These are phyloP conservation scores for Danio jaintianensis DNA, from an alignment of 2,797 vertebrate genomes.

Conservation along the genomic window DNA sequence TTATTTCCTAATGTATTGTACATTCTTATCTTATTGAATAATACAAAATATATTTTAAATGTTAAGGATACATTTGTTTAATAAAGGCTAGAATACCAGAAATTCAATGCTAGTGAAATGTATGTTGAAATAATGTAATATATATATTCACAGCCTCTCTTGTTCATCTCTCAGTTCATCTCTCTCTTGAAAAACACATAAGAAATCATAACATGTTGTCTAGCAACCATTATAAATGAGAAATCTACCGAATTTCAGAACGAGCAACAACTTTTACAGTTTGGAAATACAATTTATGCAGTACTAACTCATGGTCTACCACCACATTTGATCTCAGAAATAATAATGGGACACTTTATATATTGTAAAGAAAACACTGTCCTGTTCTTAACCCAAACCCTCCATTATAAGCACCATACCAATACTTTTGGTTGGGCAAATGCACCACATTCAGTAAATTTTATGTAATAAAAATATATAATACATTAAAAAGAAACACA, in stretches of 20 bases:
- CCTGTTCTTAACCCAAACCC: slow-evolving; percentile 1
- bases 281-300: neutral
- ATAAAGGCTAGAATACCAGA: neutral
- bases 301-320: neutral
- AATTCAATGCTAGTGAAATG: neutral
- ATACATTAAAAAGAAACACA: slow-evolving; percentile 18
- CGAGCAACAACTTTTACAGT: neutral
- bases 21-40: too few relatives aligned
- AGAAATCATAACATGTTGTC: neutral
- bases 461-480: slow-evolving; percentile 10
- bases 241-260: slow-evolving; percentile 2
- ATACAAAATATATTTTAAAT: too few relatives aligned
- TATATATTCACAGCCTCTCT: too few relatives aligned
- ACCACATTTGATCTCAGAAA: slow-evolving; percentile 35
- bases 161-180: neutral
- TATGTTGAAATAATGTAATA: neutral
- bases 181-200: neutral
- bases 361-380: slow-evolving; percentile 36
- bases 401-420: slow-evolving; percentile 27
- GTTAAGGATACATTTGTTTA: too few relatives aligned
- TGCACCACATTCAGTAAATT: neutral
- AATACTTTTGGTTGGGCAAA: slow-evolving; percentile 18
- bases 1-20: too few relatives aligned
- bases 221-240: neutral
- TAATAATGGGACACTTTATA: slow-evolving; percentile 23